Evolutionary conservation across 2,797 vertebrate genomes (phyloP), one percentile per base, ranked within the genome.

Genomic region (Agapornis canus): DNA sequence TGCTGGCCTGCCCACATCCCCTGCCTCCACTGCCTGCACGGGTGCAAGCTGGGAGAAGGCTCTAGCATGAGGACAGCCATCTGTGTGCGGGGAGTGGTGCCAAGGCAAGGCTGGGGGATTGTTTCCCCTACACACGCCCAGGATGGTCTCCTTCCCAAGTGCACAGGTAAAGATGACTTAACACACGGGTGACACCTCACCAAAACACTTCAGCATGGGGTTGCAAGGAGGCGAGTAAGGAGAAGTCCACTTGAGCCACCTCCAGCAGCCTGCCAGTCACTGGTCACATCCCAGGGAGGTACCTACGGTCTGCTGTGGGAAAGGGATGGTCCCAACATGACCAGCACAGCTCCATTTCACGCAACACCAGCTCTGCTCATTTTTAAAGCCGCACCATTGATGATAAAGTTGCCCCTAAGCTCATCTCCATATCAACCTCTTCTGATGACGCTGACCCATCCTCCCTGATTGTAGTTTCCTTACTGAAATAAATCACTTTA

Each of bases 41-140:
- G 89, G 64, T 45, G 23, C 75, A 82, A 92, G 90, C 87, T 78
- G 91, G 88, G 92, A 91, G 95, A 94, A 79, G 57, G 71, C 82
- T 82, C 79, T 48, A 66, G 65, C 92, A 87, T 6, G 84, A 94
- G 91, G 82, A 90, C 73, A 26, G 64, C 92, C 90, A 94, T 85
- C 92, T 94, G 96, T 9, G 3, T 4, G 2, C 87, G 15, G 39
- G 97, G 93, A 96, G 70, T 23, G 0, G 4, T 1, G 95, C 96
- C 98, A 98, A 82, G 71, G 56, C 13, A 5, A 4, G 32, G 61
- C 27, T 73, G 8, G 1, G 60, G 83, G 52, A 95, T 37, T 65
- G 4, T 25, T 29, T 27, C 6, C 29, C 6, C 45, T 45, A 14
- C 12, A 80, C 56, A 17, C 51, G 83, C 21, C 63, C 86, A 71